A percentile compares a stretch with the other conserved stretches of the same genome.
phyloP scores from a whole-genome alignment of 2,888 invertebrate species.

The Crocallis elinguaria region DNA sequence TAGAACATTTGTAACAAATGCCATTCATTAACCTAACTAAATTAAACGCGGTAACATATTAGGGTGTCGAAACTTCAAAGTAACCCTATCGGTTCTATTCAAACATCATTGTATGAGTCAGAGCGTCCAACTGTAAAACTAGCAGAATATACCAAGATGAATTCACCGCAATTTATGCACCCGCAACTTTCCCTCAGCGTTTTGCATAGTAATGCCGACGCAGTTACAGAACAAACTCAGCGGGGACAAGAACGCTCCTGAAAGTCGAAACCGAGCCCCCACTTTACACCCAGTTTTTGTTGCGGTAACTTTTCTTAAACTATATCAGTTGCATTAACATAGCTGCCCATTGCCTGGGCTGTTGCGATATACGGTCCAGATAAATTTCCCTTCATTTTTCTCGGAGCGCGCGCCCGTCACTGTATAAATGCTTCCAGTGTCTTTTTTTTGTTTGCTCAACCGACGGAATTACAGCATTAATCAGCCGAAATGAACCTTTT shows the following conservation, averaged over 20 bases:
- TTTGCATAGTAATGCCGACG: conserved; percentile 53
- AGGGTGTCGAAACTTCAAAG: conserved; percentile 31
- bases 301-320: conserved; percentile 35
- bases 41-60: conserved; percentile 58
- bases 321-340: conserved; percentile 49
- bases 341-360: conserved; percentile 54
- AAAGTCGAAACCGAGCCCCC: conserved; percentile 31
- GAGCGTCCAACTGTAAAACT: conserved; percentile 21
- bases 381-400: conserved; percentile 76
- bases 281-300: conserved; percentile 36
- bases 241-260: conserved; percentile 38
- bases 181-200: conserved; percentile 48
- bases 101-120: conserved; percentile 16
- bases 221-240: conserved; percentile 47
- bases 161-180: conserved; percentile 49
- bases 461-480: conserved; percentile 77
- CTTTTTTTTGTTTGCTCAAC: conserved; percentile 68
- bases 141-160: conserved; percentile 32
- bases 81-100: conserved; percentile 5
- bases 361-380: conserved; percentile 63
- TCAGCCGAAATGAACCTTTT: conserved; percentile 80
- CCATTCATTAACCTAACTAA: conserved; percentile 61
- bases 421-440: conserved; percentile 69
- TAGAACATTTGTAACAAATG: conserved; percentile 62
- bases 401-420: conserved; percentile 64